Percentiles rank a stretch among this genome's conserved stretches.
phyloP scores from a whole-genome alignment of 2,113 vertebrate genomes.

The Leucosticte australis region DNA sequence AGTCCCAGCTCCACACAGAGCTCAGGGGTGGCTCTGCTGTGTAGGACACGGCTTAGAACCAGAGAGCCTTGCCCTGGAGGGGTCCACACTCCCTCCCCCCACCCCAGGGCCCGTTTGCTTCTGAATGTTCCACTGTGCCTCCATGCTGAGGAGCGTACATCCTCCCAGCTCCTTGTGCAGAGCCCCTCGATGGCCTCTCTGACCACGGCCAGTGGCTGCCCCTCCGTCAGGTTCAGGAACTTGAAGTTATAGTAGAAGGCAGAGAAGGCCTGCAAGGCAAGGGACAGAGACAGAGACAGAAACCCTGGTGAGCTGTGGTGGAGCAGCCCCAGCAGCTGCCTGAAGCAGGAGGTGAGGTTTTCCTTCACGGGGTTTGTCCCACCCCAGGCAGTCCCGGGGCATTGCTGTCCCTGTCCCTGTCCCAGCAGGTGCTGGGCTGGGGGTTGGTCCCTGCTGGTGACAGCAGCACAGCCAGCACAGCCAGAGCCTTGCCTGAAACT shows the following conservation, averaged over 20 bases:
- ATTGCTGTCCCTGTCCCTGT: neutral
- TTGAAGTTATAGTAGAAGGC: constrained; percentile 82
- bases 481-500: neutral
- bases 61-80: neutral
- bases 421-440: neutral
- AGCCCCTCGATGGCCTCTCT: constrained; percentile 64
- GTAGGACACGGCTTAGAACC: neutral
- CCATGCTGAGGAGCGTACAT: constrained; percentile 33
- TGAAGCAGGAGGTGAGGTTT: neutral
- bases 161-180: constrained; percentile 74
- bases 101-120: neutral
- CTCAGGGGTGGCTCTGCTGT: neutral
- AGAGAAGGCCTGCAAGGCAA: constrained; percentile 78
- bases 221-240: constrained; percentile 80
- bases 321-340: fast-evolving
- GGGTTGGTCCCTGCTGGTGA: neutral
- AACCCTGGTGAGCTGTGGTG: neutral
- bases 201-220: constrained; percentile 53
- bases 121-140: neutral
- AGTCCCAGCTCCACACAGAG: neutral
- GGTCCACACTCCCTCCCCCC: neutral
- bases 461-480: neutral
- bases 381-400: too few relatives aligned
- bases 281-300: neutral
- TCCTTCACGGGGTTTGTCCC: neutral